Conservation (phyloP, 2,113 vertebrate genomes). For the Coryphaenoides rupestris region DNA sequence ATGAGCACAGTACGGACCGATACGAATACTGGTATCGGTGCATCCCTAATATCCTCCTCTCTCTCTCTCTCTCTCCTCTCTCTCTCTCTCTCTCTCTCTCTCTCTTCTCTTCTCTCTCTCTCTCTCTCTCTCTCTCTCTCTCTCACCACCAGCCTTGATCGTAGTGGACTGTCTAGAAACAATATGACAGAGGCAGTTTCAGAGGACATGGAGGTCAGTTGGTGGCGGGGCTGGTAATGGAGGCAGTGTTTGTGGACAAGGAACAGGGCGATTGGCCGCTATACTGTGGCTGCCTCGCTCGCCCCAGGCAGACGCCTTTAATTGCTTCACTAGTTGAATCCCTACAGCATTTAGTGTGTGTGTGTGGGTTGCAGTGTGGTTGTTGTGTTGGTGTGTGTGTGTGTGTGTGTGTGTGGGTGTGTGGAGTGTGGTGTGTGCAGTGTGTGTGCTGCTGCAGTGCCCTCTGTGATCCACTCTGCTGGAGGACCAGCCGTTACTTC, state of each 20-base stretch:
- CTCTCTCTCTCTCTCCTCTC: too few relatives aligned
- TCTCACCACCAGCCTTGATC: conserved; percentile 36
- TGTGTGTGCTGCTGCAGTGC: too few relatives aligned
- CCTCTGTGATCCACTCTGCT: neutral
- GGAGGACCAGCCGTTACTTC: neutral
- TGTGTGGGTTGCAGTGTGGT: too few relatives aligned
- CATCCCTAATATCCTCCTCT: too few relatives aligned
- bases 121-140: conserved; percentile 1
- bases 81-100: conserved; percentile 23
- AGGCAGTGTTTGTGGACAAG: conserved; percentile 54
- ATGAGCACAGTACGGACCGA: too few relatives aligned
- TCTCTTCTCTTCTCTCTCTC: conserved; percentile 1
- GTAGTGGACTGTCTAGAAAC: too few relatives aligned
- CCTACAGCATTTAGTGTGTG: conserved; percentile 9
- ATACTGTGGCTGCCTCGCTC: conserved; percentile 36
- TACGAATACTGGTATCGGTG: too few relatives aligned
- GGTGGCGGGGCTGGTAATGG: conserved; percentile 50
- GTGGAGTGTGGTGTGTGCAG: too few relatives aligned
- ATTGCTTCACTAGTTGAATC: conserved; percentile 40
- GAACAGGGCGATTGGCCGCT: conserved; percentile 39
- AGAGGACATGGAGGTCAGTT: conserved; percentile 35
- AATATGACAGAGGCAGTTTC: too few relatives aligned
- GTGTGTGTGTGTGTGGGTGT: too few relatives aligned
- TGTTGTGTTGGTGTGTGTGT: too few relatives aligned
- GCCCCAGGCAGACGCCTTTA: conserved; percentile 43